phyloP scores from a whole-genome alignment of 92 coral and sea anemone genomes.

The Actinostola sp. region DNA sequence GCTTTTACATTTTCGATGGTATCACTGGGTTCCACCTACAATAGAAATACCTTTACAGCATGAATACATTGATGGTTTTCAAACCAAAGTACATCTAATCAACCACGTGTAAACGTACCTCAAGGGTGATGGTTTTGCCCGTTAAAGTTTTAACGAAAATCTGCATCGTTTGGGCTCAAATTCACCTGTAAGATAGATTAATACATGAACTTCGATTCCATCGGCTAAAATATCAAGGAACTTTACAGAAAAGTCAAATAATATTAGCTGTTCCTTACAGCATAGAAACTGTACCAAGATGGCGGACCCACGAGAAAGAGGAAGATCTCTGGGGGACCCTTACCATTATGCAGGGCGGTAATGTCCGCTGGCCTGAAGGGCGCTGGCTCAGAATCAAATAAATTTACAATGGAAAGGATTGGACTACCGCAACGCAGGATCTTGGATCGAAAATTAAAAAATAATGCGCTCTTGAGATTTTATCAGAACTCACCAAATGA shows the following conservation, averaged over 20 bases:
- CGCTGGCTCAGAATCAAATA: conserved; percentile 32
- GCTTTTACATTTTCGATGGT: conserved; percentile 99
- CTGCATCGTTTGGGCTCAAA: conserved; percentile 92
- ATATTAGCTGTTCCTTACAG: conserved; percentile 35
- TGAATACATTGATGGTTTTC: background rate
- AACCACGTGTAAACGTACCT: conserved; percentile 66
- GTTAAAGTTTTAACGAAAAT: conserved; percentile 99
- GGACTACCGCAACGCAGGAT: too few species aligned
- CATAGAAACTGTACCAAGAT: conserved; percentile 62
- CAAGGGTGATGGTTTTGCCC: conserved; percentile 99
- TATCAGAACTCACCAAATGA: too few species aligned
- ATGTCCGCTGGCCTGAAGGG: conserved; percentile 19
- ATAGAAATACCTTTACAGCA: background rate
- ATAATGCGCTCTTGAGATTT: too few species aligned
- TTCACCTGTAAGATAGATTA: conserved; percentile 52
- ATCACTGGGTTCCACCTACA: conserved; percentile 97
- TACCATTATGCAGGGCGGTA: conserved; percentile 24
- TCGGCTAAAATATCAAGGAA: background rate
- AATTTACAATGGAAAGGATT: too few species aligned
- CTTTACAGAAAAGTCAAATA: conserved; percentile 6
- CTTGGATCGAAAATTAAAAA: too few species aligned
- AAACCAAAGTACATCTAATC: background rate
- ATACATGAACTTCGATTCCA: conserved; percentile 6
- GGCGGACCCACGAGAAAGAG: conserved; percentile 99
- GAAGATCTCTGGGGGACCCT: conserved; percentile 54